phyloP scores from a whole-genome alignment of 2,797 vertebrate species.

The Gambusia yucatana region DNA sequence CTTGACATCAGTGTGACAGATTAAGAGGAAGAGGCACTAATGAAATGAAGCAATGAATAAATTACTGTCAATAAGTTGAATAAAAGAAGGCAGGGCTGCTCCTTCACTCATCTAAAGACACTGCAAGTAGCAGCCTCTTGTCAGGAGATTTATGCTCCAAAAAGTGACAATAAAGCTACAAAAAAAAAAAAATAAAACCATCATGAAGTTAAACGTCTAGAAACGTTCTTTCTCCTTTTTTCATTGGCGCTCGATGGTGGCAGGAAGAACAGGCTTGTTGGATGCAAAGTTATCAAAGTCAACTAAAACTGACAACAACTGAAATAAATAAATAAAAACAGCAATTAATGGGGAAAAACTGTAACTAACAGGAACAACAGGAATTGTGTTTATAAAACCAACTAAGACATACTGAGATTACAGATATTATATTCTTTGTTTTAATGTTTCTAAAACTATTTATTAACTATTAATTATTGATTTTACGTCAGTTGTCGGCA shows the following conservation, averaged over 20 bases:
- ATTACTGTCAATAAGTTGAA: constrained; percentile 52
- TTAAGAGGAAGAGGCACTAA: constrained; percentile 53
- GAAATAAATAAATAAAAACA: too few relatives aligned
- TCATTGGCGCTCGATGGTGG: constrained; percentile 2
- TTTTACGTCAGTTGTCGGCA: too few relatives aligned
- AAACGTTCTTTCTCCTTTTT: not conserved
- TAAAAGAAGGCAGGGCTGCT: constrained; percentile 33
- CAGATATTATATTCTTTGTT: too few relatives aligned
- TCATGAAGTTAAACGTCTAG: not conserved
- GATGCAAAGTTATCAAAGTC: too few relatives aligned
- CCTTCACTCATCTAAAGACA: constrained; percentile 17
- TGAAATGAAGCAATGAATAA: constrained; percentile 48
- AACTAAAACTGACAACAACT: too few relatives aligned
- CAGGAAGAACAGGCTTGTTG: constrained; percentile 21
- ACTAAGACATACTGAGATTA: too few relatives aligned
- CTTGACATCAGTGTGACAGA: constrained; percentile 50
- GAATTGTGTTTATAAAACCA: too few relatives aligned
- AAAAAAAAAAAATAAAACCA: not conserved
- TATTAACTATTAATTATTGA: too few relatives aligned
- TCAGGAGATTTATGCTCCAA: not conserved
- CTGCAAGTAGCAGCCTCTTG: constrained; percentile 9
- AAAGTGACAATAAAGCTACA: not conserved
- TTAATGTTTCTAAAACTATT: too few relatives aligned
- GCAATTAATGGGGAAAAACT: too few relatives aligned
- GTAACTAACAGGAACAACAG: too few relatives aligned